Evolutionary conservation across 2,888 invertebrate genomes (phyloP).

Genomic region (Leptopilina drosophilae): DNA sequence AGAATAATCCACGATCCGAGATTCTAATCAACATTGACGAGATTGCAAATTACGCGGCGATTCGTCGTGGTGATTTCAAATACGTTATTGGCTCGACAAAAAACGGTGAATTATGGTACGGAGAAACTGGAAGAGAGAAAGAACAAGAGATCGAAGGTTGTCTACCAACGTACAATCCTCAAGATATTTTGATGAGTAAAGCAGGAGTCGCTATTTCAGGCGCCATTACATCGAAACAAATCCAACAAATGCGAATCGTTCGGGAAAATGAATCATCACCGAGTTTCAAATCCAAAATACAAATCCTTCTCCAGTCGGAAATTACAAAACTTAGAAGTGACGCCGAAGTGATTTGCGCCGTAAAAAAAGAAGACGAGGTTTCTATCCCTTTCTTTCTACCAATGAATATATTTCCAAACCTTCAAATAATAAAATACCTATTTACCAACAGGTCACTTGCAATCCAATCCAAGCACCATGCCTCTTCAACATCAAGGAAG

Average conservation of each 20-base stretch:
- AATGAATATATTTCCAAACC: neutral
- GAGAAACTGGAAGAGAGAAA: slow-evolving; percentile 71
- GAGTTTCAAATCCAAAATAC: slow-evolving; percentile 40
- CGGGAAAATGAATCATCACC: slow-evolving; percentile 65
- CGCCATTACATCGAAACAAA: slow-evolving; percentile 77
- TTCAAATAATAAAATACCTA: neutral
- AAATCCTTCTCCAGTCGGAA: slow-evolving; percentile 59
- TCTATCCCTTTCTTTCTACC: neutral
- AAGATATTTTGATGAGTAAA: slow-evolving; percentile 76
- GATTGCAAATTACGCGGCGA: slow-evolving; percentile 79
- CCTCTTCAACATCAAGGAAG: slow-evolving; percentile 74
- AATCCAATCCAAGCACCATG: slow-evolving; percentile 71
- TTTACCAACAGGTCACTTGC: slow-evolving; percentile 64
- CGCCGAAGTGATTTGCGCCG: slow-evolving; percentile 66
- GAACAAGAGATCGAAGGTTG: slow-evolving; percentile 59
- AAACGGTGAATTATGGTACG: slow-evolving; percentile 76
- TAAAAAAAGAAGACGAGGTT: slow-evolving; percentile 59
- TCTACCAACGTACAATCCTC: slow-evolving; percentile 74
- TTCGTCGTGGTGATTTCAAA: slow-evolving; percentile 82
- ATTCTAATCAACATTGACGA: slow-evolving; percentile 81
- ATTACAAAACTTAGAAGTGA: slow-evolving; percentile 62
- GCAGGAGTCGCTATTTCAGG: slow-evolving; percentile 77
- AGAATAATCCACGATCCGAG: slow-evolving; percentile 78
- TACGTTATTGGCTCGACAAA: slow-evolving; percentile 80
- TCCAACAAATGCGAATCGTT: slow-evolving; percentile 59